These are phyloP conservation scores for Eristalis pertinax DNA, from an alignment of 2,888 invertebrate genomes.

Conservation along the genomic window DNA sequence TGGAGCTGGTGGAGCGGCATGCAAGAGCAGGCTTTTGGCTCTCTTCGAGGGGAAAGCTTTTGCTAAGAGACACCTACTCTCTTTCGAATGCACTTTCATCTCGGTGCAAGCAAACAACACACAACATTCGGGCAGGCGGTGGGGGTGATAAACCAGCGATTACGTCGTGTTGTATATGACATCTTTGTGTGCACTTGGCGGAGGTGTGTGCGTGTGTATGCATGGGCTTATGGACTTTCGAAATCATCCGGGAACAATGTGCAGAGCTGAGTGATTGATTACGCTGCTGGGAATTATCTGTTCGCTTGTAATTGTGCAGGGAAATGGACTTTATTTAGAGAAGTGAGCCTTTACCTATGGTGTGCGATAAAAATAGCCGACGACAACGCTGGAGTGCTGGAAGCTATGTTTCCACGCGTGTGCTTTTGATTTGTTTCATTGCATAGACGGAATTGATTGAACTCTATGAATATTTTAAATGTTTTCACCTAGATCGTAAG, in stretches of 20 bases:
- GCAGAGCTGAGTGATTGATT: slow-evolving; percentile 44
- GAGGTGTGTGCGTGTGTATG: not conserved
- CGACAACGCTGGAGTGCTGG: not conserved
- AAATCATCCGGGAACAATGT: slow-evolving; percentile 28
- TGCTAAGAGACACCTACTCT: slow-evolving; percentile 11
- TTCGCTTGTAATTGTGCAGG: not conserved
- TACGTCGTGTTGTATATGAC: not conserved
- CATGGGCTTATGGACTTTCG: slow-evolving; percentile 3
- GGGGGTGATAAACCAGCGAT: slow-evolving; percentile 3
- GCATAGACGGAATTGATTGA: no score
- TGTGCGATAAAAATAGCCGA: not conserved
- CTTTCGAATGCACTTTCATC: not conserved
- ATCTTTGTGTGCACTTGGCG: not conserved
- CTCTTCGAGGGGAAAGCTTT: slow-evolving; percentile 14
- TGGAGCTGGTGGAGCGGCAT: not conserved
- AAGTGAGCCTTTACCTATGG: not conserved
- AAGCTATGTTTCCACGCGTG: not conserved
- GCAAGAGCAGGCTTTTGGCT: not conserved
- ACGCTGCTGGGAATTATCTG: slow-evolving; percentile 18
- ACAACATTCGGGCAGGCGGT: not conserved
- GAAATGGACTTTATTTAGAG: not conserved
- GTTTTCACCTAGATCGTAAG: no score
- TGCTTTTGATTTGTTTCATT: not conserved
- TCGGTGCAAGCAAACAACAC: slow-evolving; percentile 1
- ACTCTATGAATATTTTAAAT: no score